Percentiles rank a stretch among this genome's conserved stretches.
Conservation (phyloP, 23 tunicate species). For the Botrylloides violaceus region DNA sequence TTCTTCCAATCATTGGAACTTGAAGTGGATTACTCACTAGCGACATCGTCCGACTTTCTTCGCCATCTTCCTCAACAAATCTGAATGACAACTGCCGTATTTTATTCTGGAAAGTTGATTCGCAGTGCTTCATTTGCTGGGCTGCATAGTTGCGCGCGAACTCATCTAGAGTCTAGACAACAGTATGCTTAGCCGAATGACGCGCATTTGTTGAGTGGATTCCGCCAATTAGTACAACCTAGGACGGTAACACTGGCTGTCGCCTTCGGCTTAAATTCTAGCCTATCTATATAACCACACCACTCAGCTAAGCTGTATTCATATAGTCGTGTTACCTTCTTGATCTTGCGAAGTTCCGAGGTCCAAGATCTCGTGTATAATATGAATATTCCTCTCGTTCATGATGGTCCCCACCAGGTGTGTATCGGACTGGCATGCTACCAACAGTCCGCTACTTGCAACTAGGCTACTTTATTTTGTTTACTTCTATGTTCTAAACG, state of each 20-base stretch:
- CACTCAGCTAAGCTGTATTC: no score
- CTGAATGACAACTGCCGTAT: slow-evolving; percentile 36
- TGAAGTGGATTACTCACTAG: slow-evolving; percentile 73
- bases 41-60: slow-evolving; percentile 60
- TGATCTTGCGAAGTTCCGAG: slow-evolving; percentile 63
- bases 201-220: no score
- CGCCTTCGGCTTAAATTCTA: no score
- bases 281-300: no score
- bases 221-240: no score
- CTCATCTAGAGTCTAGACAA: no score
- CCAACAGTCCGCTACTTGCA: background rate
- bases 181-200: no score
- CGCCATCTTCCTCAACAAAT: slow-evolving; percentile 43
- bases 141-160: background rate
- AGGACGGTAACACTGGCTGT: no score
- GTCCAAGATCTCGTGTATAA: slow-evolving; percentile 29
- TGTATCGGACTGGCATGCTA: slow-evolving; percentile 17
- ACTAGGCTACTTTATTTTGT: background rate
- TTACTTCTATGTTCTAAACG: background rate
- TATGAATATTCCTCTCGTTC: slow-evolving; percentile 59
- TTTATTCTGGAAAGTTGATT: no score
- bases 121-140: no score
- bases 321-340: slow-evolving; percentile 76
- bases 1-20: slow-evolving; percentile 37
- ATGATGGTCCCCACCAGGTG: slow-evolving; percentile 20